These are phyloP conservation scores for Arctopsyche grandis DNA, from an alignment of 1,140 invertebrate genomes.

Conservation along the genomic window DNA sequence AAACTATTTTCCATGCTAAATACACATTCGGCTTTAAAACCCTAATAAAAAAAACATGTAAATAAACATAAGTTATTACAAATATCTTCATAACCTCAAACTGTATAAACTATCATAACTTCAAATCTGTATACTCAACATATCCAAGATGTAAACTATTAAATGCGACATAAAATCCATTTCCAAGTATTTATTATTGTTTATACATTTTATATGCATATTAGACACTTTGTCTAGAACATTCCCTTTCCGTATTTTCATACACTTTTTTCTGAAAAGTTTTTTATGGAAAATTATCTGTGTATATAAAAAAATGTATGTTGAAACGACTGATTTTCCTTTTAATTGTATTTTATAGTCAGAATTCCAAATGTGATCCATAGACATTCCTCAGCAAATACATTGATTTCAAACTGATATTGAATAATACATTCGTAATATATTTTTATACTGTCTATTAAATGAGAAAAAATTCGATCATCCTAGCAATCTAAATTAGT, in stretches of 20 bases:
- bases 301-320: neutral
- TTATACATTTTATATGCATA: no score
- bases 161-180: no score
- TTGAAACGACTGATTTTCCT: neutral
- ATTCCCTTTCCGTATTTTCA: neutral
- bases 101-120: no score
- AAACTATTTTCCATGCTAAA: no score
- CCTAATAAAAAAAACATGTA: no score
- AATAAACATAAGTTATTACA: no score
- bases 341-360: neutral
- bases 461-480: neutral
- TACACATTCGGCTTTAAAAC: no score
- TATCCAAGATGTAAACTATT: no score
- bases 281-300: neutral
- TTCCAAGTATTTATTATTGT: no score
- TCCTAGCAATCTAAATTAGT: neutral
- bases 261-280: neutral
- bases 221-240: no score
- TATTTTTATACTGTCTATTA: constrained; percentile 20
- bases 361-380: constrained; percentile 4
- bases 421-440: constrained; percentile 1
- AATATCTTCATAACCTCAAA: no score
- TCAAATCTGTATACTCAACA: no score
- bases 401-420: neutral
- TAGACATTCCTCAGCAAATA: constrained; percentile 16